Conservation (phyloP, 2,797 vertebrate species). For the Urophycis tenuis region DNA sequence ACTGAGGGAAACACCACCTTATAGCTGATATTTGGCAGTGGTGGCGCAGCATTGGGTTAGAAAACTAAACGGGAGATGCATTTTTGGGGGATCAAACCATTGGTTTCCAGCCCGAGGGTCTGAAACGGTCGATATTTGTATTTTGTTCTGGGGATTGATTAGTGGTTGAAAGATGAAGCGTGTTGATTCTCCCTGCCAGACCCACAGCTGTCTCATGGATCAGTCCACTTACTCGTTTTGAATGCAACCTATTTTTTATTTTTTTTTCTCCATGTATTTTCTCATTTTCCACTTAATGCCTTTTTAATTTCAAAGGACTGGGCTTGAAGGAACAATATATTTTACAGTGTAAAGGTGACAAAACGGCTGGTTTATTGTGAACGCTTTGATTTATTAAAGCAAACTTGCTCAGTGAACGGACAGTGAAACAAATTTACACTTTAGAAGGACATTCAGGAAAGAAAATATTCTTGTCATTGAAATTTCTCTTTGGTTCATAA, state of each 20-base stretch:
- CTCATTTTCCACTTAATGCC: slow-evolving; percentile 24
- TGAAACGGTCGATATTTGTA: not conserved
- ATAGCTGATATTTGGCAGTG: slow-evolving; percentile 30
- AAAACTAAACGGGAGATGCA: not conserved
- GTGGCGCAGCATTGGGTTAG: slow-evolving; percentile 8
- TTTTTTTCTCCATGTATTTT: slow-evolving; percentile 13
- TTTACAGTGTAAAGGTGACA: slow-evolving; percentile 77
- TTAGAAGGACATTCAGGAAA: slow-evolving; percentile 66
- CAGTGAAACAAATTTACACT: slow-evolving; percentile 52
- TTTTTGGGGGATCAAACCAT: slow-evolving; percentile 24
- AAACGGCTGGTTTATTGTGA: slow-evolving; percentile 63
- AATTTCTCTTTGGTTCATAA: slow-evolving; percentile 35
- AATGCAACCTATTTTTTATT: slow-evolving; percentile 25
- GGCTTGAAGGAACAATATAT: slow-evolving; percentile 64
- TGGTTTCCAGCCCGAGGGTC: slow-evolving; percentile 2
- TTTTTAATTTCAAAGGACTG: slow-evolving; percentile 62
- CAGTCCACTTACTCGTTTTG: slow-evolving; percentile 13
- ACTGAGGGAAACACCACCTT: slow-evolving; percentile 1
- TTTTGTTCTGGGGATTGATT: not conserved
- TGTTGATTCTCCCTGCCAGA: slow-evolving; percentile 27
- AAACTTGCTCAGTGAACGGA: slow-evolving; percentile 53
- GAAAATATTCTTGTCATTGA: slow-evolving; percentile 79
- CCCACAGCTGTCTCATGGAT: slow-evolving; percentile 1
- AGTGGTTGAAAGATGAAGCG: not conserved
- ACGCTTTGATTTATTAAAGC: slow-evolving; percentile 83